Conservation (phyloP, 1,140 invertebrate genomes). For the Mylabris phalerata region DNA sequence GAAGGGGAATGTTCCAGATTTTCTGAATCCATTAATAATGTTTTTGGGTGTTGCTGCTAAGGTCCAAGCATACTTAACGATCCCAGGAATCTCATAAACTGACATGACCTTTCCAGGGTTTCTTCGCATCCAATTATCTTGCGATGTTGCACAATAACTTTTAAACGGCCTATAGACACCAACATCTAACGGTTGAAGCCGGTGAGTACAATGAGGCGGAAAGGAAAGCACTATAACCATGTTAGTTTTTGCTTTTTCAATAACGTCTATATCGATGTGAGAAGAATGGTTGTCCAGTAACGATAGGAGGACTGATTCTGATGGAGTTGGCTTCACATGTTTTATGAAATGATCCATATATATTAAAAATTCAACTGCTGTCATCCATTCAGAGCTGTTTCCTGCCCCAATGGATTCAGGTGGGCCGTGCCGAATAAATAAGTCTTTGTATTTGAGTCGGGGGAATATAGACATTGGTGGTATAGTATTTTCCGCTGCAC, state of each 20-base stretch:
- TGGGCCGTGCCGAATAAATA: conserved; percentile 20
- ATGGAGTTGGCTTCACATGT: conserved; percentile 9
- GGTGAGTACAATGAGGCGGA: conserved; percentile 38
- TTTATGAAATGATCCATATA: conserved; percentile 34
- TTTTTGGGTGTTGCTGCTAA: conserved; percentile 34
- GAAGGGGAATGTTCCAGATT: no score
- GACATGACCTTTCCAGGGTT: conserved; percentile 45
- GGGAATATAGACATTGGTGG: conserved; percentile 43
- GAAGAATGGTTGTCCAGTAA: conserved; percentile 20
- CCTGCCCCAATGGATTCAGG: conserved; percentile 31
- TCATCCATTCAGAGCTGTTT: conserved; percentile 35
- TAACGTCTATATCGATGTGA: conserved; percentile 12
- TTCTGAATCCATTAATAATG: conserved; percentile 3
- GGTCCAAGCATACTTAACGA: conserved; percentile 39
- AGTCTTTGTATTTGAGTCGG: conserved; percentile 5
- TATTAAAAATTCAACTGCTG: conserved; percentile 22
- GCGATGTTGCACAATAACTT: conserved; percentile 31
- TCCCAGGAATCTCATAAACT: conserved; percentile 45
- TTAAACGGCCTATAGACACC: conserved; percentile 39
- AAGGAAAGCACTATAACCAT: conserved; percentile 26
- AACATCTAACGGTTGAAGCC: conserved; percentile 38
- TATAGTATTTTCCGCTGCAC: conserved; percentile 37
- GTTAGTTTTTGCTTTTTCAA: conserved; percentile 26
- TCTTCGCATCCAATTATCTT: conserved; percentile 42
- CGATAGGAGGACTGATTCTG: conserved; percentile 17